Evolutionary conservation across 2,888 invertebrate species (phyloP), one percentile per base, ranked within the genome.

Genomic region (Smittia aterrima): DNA sequence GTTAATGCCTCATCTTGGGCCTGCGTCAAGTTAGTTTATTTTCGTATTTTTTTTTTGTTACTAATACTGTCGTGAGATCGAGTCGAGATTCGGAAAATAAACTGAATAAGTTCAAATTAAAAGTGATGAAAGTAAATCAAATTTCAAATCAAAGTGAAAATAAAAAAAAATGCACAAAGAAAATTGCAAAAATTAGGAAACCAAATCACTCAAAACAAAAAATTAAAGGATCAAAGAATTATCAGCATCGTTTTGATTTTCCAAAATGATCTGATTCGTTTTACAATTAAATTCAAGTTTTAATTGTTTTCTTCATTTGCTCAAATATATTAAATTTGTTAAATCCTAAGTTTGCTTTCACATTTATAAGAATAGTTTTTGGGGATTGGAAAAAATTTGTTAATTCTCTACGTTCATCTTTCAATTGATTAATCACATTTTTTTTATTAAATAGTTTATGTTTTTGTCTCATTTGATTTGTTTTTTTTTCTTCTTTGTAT

Each of bases 351-450:
- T 58, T 58, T 58, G 58, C 47, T 58, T 58, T 58, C 58, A 58
- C 58, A 58, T 58, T 58, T 58, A 58, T 58, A 58, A 47, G 47
- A 47, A 58, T 58, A 58, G 9, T 18, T 58, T 58, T 58, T 58
- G 47, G 11, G 58, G 58, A 58, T 58, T 58, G 58, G 58, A 22
- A 58, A n/a, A 47, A 58, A 58, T 58, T 58, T 22, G 58, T 58
- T 58, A 58, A 58, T 20, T 58, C 16, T 22, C 58, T 58, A 58
- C 58, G 11, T 13, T 64, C 24, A 24, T 64, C 16, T 13, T 66
- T 66, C 40, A 68, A 68, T 68, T 68, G 68, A 68, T 68, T 47
- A 68, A 68, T 68, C 68, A 68, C 68, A 68, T 68, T 68, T 68
- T 41, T 62, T 66, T 66, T 22, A 58, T 58, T 58, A 58, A 58